Evolutionary conservation across 1,140 invertebrate genomes (phyloP).

Genomic region (Lamellibrachia luymesi): DNA sequence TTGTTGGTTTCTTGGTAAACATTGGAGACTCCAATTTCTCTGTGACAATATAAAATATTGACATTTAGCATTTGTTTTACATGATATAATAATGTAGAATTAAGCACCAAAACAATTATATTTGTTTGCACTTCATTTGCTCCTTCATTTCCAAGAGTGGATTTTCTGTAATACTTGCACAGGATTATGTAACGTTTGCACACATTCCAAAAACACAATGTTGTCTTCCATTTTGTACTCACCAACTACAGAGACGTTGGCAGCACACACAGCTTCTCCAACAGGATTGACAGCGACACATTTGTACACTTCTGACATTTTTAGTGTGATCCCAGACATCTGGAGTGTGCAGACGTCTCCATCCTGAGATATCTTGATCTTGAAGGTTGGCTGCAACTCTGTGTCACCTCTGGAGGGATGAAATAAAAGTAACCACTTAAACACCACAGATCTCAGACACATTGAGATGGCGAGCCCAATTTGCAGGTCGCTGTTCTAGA

Average conservation of each 20-base stretch:
- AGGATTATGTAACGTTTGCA: neutral
- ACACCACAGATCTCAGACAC: too few relatives aligned
- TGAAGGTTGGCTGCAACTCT: constrained; percentile 20
- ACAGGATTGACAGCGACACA: constrained; percentile 51
- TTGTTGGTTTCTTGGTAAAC: constrained; percentile 41
- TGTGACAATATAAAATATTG: constrained; percentile 33
- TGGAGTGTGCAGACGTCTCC: constrained; percentile 72
- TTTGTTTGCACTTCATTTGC: neutral
- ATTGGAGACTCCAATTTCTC: constrained; percentile 50
- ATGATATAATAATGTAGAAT: neutral
- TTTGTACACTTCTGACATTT: constrained; percentile 47
- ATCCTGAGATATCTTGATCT: constrained; percentile 73
- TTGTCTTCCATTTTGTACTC: neutral
- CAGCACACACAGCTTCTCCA: constrained; percentile 40
- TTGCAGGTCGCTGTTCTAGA: too few relatives aligned
- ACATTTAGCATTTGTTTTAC: neutral
- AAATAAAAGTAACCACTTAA: neutral
- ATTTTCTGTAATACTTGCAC: neutral
- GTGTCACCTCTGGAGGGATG: constrained; percentile 8
- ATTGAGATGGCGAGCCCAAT: too few relatives aligned
- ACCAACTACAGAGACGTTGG: constrained; percentile 31
- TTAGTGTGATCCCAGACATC: constrained; percentile 41
- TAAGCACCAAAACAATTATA: neutral
- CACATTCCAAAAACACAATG: neutral
- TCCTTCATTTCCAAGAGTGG: neutral